These are phyloP conservation scores for Papio anubis DNA, from an alignment of 2,113 vertebrate species.

Conservation along the genomic window DNA sequence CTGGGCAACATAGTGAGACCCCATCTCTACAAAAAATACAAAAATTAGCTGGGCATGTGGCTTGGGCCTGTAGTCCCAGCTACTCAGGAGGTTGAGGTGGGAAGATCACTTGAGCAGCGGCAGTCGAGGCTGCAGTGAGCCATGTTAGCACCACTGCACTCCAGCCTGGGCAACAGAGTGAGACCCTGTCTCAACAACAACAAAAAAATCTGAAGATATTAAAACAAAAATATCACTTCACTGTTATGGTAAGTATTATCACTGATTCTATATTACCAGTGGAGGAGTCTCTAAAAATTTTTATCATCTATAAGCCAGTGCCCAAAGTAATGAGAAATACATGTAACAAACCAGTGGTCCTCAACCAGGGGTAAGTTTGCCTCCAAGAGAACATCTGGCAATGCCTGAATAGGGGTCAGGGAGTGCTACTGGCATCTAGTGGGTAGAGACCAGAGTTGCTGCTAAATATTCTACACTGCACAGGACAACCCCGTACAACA, in stretches of 20 bases:
- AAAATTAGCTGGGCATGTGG: too few relatives aligned
- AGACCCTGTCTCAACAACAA: too few relatives aligned
- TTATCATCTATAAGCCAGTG: background rate
- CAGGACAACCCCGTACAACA: background rate
- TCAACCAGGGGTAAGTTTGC: background rate
- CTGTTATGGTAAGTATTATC: background rate
- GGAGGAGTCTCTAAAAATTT: background rate
- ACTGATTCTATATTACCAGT: background rate
- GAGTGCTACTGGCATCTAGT: background rate
- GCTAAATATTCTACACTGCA: background rate
- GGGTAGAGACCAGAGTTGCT: background rate
- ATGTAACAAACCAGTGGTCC: background rate
- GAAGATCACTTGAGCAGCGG: too few relatives aligned
- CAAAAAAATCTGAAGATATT: background rate
- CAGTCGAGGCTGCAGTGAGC: too few relatives aligned
- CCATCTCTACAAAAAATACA: too few relatives aligned
- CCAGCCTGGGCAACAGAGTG: too few relatives aligned
- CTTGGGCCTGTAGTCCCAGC: too few relatives aligned
- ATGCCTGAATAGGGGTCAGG: background rate
- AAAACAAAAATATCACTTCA: background rate
- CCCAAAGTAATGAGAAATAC: slow-evolving; percentile 1
- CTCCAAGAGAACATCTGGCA: background rate
- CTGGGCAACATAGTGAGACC: too few relatives aligned
- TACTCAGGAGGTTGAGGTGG: too few relatives aligned
- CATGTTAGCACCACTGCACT: too few relatives aligned